Evolutionary conservation across 2,888 invertebrate genomes (phyloP).

Genomic region (Oxytorus armatus): DNA sequence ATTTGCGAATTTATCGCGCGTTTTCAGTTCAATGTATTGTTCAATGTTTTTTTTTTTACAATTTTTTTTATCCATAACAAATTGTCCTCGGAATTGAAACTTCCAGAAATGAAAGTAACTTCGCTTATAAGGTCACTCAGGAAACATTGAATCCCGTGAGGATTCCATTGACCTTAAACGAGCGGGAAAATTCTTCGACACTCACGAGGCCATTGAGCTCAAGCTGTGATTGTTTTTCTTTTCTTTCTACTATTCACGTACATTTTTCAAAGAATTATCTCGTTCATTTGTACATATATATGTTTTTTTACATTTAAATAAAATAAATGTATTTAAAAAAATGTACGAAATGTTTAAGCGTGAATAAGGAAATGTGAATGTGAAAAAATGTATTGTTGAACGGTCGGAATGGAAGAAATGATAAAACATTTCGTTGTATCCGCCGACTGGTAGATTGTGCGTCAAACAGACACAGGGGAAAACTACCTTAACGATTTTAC

Average conservation of each 20-base stretch:
- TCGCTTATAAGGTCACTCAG: constrained; percentile 22
- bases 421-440: constrained; percentile 3
- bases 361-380: background rate
- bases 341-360: too few relatives aligned
- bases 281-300: too few relatives aligned
- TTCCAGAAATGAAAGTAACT: too few relatives aligned
- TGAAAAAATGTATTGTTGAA: background rate
- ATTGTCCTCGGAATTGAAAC: too few relatives aligned
- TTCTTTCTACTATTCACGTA: too few relatives aligned
- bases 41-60: too few relatives aligned
- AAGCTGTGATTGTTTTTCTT: too few relatives aligned
- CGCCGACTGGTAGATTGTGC: background rate
- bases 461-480: background rate
- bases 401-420: constrained; percentile 1
- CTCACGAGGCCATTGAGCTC: too few relatives aligned
- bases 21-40: too few relatives aligned
- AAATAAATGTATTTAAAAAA: too few relatives aligned
- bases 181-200: constrained; percentile 3
- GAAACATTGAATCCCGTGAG: constrained; percentile 35
- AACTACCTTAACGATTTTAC: constrained; percentile 24
- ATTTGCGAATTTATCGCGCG: background rate
- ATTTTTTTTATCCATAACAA: background rate
- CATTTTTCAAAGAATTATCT: too few relatives aligned
- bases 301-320: too few relatives aligned
- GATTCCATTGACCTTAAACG: constrained; percentile 41